A percentile compares a stretch with the other conserved stretches of the same genome.
These are phyloP conservation scores for Clunio marinus DNA, from an alignment of 2,888 invertebrate species.

Conservation along the genomic window DNA sequence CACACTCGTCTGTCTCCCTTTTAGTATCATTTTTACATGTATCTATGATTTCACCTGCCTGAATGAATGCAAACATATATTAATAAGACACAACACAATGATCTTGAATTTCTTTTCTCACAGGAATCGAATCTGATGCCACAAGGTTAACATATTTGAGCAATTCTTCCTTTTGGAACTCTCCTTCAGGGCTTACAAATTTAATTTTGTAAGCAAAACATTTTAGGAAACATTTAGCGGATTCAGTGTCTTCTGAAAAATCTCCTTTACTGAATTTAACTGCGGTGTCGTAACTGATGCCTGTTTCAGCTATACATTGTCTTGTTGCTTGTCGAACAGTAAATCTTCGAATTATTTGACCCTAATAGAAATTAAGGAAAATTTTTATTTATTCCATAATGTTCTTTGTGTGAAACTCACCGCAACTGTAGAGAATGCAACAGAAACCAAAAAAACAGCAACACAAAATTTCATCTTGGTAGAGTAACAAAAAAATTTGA, in stretches of 20 bases:
- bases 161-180: neutral
- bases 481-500: neutral
- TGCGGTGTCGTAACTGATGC: neutral
- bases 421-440: neutral
- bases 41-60: neutral
- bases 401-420: neutral
- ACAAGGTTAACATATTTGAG: neutral
- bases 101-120: too few species aligned
- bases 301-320: neutral
- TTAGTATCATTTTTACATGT: neutral
- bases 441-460: neutral
- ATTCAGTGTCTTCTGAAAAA: neutral
- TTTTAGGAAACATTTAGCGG: slow-evolving; percentile 17
- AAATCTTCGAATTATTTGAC: neutral
- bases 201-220: slow-evolving; percentile 15
- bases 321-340: neutral
- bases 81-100: too few species aligned
- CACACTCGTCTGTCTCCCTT: neutral
- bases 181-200: neutral
- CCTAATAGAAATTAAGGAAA: too few species aligned
- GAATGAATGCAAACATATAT: neutral
- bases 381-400: neutral
- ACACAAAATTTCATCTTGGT: neutral
- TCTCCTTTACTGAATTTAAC: slow-evolving; percentile 21
- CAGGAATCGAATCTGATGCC: neutral